Evolutionary conservation across 2,113 vertebrate species (phyloP).

Genomic region (Cololabis saira): DNA sequence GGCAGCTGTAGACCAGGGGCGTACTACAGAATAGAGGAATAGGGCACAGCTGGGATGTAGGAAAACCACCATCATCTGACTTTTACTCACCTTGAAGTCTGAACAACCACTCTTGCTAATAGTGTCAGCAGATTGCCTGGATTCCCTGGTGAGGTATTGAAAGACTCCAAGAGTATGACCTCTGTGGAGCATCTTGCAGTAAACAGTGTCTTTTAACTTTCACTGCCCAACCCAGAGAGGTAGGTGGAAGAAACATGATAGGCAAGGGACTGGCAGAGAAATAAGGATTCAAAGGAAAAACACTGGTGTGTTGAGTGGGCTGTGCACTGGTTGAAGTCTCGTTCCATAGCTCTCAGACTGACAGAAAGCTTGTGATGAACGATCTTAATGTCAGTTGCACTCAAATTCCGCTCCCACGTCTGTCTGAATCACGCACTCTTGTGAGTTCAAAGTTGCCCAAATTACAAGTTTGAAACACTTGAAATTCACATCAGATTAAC

Average conservation of each 20-base stretch:
- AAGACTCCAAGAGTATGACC: slow-evolving; percentile 24
- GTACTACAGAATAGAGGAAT: slow-evolving; percentile 17
- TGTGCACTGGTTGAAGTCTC: slow-evolving; percentile 34
- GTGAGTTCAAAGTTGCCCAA: slow-evolving; percentile 54
- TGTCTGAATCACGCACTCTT: slow-evolving; percentile 30
- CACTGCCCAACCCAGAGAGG: not conserved
- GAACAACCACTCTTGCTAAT: slow-evolving; percentile 27
- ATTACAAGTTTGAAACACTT: slow-evolving; percentile 37
- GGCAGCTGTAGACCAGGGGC: slow-evolving; percentile 16
- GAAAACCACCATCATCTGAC: slow-evolving; percentile 35
- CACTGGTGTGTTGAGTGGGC: slow-evolving; percentile 32
- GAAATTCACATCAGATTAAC: slow-evolving; percentile 46
- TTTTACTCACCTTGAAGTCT: slow-evolving; percentile 47
- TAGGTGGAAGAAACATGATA: not conserved
- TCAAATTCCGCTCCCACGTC: slow-evolving; percentile 45
- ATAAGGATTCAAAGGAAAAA: slow-evolving; percentile 15
- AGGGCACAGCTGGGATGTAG: slow-evolving; percentile 15
- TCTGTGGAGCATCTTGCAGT: not conserved
- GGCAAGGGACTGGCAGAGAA: slow-evolving; percentile 20
- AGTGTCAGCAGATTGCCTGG: slow-evolving; percentile 29
- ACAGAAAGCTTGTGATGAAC: slow-evolving; percentile 55
- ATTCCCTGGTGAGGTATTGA: slow-evolving; percentile 11
- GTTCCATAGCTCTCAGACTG: slow-evolving; percentile 38
- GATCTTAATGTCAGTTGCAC: slow-evolving; percentile 42
- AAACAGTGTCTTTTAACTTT: slow-evolving; percentile 27